phyloP scores from a whole-genome alignment of 2,888 invertebrate genomes.

The Tinea trinotella region DNA sequence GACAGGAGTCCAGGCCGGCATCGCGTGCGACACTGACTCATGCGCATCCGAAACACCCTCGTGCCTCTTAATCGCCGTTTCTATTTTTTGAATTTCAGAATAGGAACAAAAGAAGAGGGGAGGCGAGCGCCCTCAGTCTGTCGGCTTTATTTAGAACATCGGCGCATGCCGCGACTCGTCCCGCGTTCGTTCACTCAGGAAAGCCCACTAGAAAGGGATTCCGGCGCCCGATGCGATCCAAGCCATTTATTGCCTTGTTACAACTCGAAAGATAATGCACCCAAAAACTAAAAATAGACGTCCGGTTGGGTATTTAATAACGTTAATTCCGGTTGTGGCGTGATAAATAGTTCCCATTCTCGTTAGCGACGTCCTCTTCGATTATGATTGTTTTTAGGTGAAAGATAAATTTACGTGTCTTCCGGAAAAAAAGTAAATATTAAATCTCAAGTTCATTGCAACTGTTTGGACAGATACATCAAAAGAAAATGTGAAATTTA shows the following conservation, averaged over 20 bases:
- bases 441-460: conserved; percentile 2
- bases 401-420: conserved; percentile 14
- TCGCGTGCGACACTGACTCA: conserved; percentile 63
- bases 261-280: conserved; percentile 24
- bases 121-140: conserved; percentile 59
- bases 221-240: conserved; percentile 20
- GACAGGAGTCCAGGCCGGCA: conserved; percentile 50
- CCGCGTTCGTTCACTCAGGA: conserved; percentile 63
- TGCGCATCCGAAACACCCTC: conserved; percentile 55
- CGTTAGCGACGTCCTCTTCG: conserved; percentile 35
- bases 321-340: conserved; percentile 37
- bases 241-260: conserved; percentile 39
- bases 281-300: conserved; percentile 44
- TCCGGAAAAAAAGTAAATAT: conserved; percentile 10
- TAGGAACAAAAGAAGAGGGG: conserved; percentile 70
- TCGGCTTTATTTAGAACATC: conserved; percentile 41
- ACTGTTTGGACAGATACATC: background rate
- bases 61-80: conserved; percentile 32
- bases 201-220: conserved; percentile 36
- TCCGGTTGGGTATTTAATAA: conserved; percentile 47
- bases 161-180: conserved; percentile 48
- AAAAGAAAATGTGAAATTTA: background rate
- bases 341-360: conserved; percentile 54
- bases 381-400: conserved; percentile 18
- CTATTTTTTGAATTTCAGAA: conserved; percentile 66